Conservation (phyloP, 30 jellyfish, hydroid and myxozoan species). For the Turritopsis rubra region DNA sequence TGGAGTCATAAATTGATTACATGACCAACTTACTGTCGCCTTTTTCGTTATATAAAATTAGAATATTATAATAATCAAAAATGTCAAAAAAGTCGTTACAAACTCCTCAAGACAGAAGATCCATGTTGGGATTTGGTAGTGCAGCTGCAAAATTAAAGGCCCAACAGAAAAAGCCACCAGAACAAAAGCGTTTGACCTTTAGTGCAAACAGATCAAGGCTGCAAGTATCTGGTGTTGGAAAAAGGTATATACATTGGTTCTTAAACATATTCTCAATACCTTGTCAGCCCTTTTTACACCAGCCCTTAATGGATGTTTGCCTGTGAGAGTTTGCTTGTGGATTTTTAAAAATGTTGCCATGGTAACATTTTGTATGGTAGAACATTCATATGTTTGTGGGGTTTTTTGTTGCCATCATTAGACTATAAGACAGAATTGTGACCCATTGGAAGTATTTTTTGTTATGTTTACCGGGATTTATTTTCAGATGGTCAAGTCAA, state of each 20-base stretch:
- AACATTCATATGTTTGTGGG: no score
- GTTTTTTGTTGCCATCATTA: no score
- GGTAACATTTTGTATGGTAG: no score
- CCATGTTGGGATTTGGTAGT: slow-evolving; percentile 37
- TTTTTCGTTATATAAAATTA: neutral
- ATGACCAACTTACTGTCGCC: no score
- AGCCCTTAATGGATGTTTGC: no score
- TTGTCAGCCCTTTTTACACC: no score
- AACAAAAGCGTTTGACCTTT: slow-evolving; percentile 13
- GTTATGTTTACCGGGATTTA: neutral
- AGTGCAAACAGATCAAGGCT: slow-evolving; percentile 21
- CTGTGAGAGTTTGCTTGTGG: no score
- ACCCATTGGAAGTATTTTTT: no score
- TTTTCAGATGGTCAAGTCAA: slow-evolving; percentile 31
- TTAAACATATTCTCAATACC: neutral
- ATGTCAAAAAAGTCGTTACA: slow-evolving; percentile 12
- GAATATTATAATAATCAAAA: neutral
- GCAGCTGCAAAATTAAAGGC: slow-evolving; percentile 29
- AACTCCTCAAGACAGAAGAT: slow-evolving; percentile 36
- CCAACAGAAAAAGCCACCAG: slow-evolving; percentile 16
- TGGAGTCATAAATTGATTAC: no score
- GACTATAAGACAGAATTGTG: no score
- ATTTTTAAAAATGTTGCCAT: no score
- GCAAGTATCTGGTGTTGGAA: neutral
- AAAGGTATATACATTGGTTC: neutral